Percentiles rank a stretch among this genome's conserved stretches.
These are phyloP conservation scores for Pararge aegeria DNA, from an alignment of 1,140 invertebrate genomes.

Conservation along the genomic window DNA sequence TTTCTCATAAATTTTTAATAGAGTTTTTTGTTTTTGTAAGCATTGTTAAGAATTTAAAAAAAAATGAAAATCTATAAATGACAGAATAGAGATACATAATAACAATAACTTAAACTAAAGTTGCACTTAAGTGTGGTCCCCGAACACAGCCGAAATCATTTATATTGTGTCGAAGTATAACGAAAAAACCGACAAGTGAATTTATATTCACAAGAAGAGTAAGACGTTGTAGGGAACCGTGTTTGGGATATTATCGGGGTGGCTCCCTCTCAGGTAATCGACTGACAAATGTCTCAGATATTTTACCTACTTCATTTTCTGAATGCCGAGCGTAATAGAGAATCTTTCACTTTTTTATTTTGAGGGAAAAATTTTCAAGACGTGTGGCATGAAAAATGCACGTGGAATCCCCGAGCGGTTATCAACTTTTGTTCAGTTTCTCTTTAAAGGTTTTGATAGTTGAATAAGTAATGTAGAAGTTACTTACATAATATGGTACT, in stretches of 20 bases:
- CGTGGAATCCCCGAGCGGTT: neutral
- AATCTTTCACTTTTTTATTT: conserved; percentile 35
- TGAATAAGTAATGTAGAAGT: neutral
- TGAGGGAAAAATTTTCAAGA: conserved; percentile 20
- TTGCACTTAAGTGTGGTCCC: no score
- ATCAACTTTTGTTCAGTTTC: neutral
- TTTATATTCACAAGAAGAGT: conserved; percentile 66
- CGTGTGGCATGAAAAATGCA: neutral
- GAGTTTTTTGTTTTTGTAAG: no score
- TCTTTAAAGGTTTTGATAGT: neutral
- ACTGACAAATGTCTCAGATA: conserved; percentile 76
- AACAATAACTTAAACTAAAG: no score
- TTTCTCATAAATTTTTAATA: no score
- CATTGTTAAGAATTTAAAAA: no score
- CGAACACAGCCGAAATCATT: neutral
- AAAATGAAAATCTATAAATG: no score
- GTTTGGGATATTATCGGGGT: conserved; percentile 63
- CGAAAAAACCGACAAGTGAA: conserved; percentile 36
- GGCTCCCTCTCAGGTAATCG: conserved; percentile 72
- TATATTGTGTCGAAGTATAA: neutral
- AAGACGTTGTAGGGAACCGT: conserved; percentile 50
- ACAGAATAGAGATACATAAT: no score
- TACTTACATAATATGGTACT: neutral
- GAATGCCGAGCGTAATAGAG: conserved; percentile 44
- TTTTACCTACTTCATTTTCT: conserved; percentile 75